phyloP scores from a whole-genome alignment of 2,113 vertebrate genomes.

The Glaucomys volans region DNA sequence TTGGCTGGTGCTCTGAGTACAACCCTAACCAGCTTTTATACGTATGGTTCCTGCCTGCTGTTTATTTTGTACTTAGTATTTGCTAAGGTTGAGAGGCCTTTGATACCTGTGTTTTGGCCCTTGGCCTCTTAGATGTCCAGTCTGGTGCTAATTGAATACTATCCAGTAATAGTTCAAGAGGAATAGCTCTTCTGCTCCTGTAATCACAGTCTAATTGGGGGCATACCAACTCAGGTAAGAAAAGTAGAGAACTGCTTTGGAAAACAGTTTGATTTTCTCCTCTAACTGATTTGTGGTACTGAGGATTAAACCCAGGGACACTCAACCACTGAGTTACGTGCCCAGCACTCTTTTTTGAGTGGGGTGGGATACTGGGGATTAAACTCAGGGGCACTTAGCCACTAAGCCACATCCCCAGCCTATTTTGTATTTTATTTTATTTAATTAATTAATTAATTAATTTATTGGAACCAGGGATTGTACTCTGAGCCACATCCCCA shows the following conservation, averaged over 20 bases:
- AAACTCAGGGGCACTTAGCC: too few relatives aligned
- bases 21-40: neutral
- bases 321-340: too few relatives aligned
- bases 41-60: neutral
- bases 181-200: neutral
- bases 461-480: too few relatives aligned
- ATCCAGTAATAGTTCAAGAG: constrained; percentile 6
- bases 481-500: too few relatives aligned
- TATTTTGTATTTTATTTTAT: too few relatives aligned
- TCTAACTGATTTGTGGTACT: constrained; percentile 8
- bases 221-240: constrained; percentile 23
- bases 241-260: constrained; percentile 55
- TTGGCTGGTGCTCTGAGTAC: neutral
- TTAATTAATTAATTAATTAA: too few relatives aligned
- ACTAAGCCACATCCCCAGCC: too few relatives aligned
- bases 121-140: neutral
- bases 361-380: too few relatives aligned
- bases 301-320: too few relatives aligned
- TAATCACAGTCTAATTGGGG: neutral
- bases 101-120: neutral
- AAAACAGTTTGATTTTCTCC: constrained; percentile 57
- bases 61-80: constrained; percentile 33
- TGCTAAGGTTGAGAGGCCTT: constrained; percentile 22
- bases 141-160: constrained; percentile 1
- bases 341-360: too few relatives aligned